A percentile compares a stretch with the other conserved stretches of the same genome.
Evolutionary conservation across 2,797 vertebrate species (phyloP).

Genomic region (Pangasius larnaudii): DNA sequence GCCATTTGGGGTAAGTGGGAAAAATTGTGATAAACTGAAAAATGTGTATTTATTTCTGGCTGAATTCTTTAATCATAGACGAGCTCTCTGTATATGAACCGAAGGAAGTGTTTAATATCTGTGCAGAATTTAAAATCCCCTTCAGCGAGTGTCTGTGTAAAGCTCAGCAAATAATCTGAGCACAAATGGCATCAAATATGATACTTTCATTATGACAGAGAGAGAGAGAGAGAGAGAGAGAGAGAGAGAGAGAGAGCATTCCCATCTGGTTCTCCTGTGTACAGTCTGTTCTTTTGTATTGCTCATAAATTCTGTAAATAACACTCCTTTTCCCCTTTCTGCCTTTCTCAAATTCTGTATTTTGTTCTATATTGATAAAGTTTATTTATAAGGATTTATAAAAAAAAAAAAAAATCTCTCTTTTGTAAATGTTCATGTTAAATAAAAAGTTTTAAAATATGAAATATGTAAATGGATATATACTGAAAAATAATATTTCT

Average conservation of each 20-base stretch:
- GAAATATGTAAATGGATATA: slow-evolving; percentile 66
- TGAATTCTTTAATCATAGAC: not conserved
- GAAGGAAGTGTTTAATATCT: not conserved
- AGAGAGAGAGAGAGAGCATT: not conserved
- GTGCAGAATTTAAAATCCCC: not conserved
- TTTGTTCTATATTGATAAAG: slow-evolving; percentile 81
- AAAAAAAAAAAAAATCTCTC: slow-evolving; percentile 71
- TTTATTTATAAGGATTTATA: slow-evolving; percentile 83
- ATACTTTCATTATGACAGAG: not conserved
- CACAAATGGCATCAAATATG: too few species aligned
- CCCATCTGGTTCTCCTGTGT: slow-evolving; percentile 62
- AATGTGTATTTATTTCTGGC: slow-evolving; percentile 57
- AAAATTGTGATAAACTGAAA: slow-evolving; percentile 15
- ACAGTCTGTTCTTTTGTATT: slow-evolving; percentile 83
- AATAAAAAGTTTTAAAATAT: slow-evolving; percentile 74
- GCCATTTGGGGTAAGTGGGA: not conserved
- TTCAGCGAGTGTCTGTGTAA: not conserved
- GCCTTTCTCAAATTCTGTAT: slow-evolving; percentile 77
- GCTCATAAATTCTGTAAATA: slow-evolving; percentile 60
- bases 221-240: slow-evolving; percentile 25
- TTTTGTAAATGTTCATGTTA: slow-evolving; percentile 82
- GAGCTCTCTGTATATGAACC: not conserved
- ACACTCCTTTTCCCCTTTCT: slow-evolving; percentile 56
- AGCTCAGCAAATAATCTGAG: not conserved
- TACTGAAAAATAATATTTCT: slow-evolving; percentile 53